phyloP scores from a whole-genome alignment of 2,113 vertebrate genomes.

The Talpa occidentalis region DNA sequence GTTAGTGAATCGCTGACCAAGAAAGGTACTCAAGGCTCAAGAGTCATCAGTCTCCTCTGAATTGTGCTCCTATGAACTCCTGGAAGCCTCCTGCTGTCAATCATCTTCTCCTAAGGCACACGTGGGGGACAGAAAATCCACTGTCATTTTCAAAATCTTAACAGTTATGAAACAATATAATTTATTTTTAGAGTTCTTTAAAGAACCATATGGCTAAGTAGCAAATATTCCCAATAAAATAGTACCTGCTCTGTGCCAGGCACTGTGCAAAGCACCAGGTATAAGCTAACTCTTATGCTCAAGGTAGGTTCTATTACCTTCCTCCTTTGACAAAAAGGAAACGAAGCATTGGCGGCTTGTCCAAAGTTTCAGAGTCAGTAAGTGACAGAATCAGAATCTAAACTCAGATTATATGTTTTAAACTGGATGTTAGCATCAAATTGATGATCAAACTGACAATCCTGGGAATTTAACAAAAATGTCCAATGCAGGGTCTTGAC shows the following conservation, averaged over 20 bases:
- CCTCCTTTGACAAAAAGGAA: not conserved
- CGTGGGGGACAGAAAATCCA: fast-evolving
- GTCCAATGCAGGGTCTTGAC: not conserved
- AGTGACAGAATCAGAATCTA: not conserved
- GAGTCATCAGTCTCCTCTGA: not conserved
- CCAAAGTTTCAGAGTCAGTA: not conserved
- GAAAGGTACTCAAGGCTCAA: not conserved
- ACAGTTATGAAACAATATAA: not conserved
- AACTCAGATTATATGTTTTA: not conserved
- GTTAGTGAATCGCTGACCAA: not conserved
- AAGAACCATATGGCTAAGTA: not conserved
- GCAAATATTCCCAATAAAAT: not conserved
- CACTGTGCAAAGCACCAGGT: not conserved
- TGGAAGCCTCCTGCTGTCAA: not conserved
- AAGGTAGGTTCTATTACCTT: not conserved
- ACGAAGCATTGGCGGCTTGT: not conserved
- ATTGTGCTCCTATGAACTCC: not conserved
- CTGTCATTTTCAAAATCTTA: not conserved
- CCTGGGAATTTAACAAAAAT: not conserved
- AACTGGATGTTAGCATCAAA: not conserved
- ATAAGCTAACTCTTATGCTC: not conserved
- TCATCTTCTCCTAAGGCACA: not conserved
- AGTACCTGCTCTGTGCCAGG: not conserved
- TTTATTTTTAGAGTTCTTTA: slow-evolving; percentile 10
- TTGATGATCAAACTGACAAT: not conserved